phyloP scores from a whole-genome alignment of 2,797 vertebrate genomes.

The Austrolebias charrua region DNA sequence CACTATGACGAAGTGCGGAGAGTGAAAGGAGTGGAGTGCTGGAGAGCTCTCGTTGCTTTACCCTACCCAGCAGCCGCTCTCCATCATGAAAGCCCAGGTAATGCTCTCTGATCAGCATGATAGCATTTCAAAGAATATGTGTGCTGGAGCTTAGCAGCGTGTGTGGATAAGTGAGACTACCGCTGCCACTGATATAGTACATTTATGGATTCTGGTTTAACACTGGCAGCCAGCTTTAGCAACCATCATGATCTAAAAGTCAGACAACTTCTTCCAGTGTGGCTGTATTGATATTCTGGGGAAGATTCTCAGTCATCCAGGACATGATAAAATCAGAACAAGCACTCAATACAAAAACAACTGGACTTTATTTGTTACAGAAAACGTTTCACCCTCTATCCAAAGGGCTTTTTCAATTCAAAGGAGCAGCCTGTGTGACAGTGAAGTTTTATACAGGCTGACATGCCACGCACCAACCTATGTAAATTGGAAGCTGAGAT shows the following conservation, averaged over 20 bases:
- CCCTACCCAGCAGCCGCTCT: slow-evolving; percentile 55
- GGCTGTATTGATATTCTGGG: too few relatives aligned
- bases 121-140: slow-evolving; percentile 51
- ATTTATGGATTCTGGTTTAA: slow-evolving; percentile 24
- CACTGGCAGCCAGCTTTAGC: slow-evolving; percentile 1
- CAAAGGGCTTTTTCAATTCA: too few relatives aligned
- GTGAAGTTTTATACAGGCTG: too few relatives aligned
- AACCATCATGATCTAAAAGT: neutral
- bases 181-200: neutral
- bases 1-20: slow-evolving; percentile 33
- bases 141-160: slow-evolving; percentile 3
- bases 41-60: slow-evolving; percentile 65
- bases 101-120: slow-evolving; percentile 58
- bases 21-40: slow-evolving; percentile 57
- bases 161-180: neutral
- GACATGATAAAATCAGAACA: too few relatives aligned
- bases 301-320: too few relatives aligned
- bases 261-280: neutral
- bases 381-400: too few relatives aligned
- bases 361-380: too few relatives aligned
- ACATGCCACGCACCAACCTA: too few relatives aligned
- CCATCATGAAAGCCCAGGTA: slow-evolving; percentile 64
- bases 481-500: too few relatives aligned
- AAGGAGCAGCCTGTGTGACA: too few relatives aligned
- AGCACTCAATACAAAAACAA: too few relatives aligned